Evolutionary conservation across 2,797 vertebrate genomes (phyloP).

Genomic region (Neostethus bicornis): DNA sequence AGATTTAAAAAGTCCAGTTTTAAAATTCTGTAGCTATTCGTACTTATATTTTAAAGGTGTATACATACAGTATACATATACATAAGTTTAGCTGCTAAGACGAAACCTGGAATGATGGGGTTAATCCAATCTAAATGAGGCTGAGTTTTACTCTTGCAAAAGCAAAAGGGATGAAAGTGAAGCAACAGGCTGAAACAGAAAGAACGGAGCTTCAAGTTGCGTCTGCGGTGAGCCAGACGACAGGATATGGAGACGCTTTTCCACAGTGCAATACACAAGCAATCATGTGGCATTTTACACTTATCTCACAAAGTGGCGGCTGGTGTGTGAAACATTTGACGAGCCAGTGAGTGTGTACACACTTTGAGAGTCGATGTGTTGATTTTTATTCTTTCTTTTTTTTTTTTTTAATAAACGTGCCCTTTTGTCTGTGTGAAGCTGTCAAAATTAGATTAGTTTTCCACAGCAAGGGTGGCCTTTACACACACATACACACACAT

Average conservation of each 20-base stretch:
- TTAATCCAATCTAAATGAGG: too few species aligned
- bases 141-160: too few species aligned
- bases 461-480: conserved; percentile 65
- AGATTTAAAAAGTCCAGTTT: too few species aligned
- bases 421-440: conserved; percentile 66
- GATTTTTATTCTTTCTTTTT: conserved; percentile 15
- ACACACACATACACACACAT: conserved; percentile 47
- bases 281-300: conserved; percentile 58
- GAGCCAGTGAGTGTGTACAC: conserved; percentile 14
- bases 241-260: conserved; percentile 35
- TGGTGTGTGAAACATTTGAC: conserved; percentile 50
- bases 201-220: conserved; percentile 17
- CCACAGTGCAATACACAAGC: conserved; percentile 23
- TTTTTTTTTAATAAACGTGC: conserved; percentile 62
- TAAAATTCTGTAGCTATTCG: too few species aligned
- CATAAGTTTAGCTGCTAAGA: too few species aligned
- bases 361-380: conserved; percentile 24
- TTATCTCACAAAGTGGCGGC: conserved; percentile 50
- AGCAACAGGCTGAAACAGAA: not conserved
- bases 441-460: conserved; percentile 74
- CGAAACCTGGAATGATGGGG: too few species aligned
- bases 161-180: not conserved
- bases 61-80: too few species aligned
- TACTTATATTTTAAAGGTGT: too few species aligned
- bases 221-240: conserved; percentile 23